Evolutionary conservation across 1,140 invertebrate species (phyloP), one percentile per base, ranked within the genome.

Genomic region (Holcopasites calliopsidis): DNA sequence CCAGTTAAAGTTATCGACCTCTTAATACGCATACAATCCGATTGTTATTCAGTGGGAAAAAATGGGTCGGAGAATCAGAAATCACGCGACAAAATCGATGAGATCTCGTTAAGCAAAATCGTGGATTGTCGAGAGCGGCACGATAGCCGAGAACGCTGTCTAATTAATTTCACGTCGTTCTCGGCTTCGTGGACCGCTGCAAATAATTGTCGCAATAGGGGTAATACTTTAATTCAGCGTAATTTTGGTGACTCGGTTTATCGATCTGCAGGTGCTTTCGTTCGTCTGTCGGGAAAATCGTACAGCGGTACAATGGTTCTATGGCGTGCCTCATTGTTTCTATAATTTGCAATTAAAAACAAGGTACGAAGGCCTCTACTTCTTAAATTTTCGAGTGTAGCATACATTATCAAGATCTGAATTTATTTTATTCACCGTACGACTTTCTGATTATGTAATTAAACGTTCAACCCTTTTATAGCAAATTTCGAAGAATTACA

Each of bases 141-240:
- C 44, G 38, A 55, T 16, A n/a, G 35, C 44, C 33, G 50, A 35
- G 16, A 65, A 65, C 50, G 35, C 21, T 54, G 71, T 38, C 38
- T 54, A 65, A 73, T 73, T 73, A 66, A 73, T 73, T 66, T 23
- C 61, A 35, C n/a, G 28, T 35, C 26, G 35, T 16, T 21, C 28
- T 23, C 0, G 47, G 6, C 5, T 6, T 13, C 13, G 8, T 7
- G 47, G 7, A 0, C 35, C 28, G 26, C 18, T 8, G 35, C 11
- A 6, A 33, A 52, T 28, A 55, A 66, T 73, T 52, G 38, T 50
- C 23, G 23, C 38, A 5, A 13, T 10, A 11, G n/a, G 21, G 7
- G n/a, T 21, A 31, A 64, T 54, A 33, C 3, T 62, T 64, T 26
- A 11, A 40, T 54, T 31, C 28, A 6, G 18, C 21, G 61, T 28